A percentile compares a stretch with the other conserved stretches of the same genome.
These are phyloP conservation scores for Agapornis canus DNA, from an alignment of 2,797 vertebrate genomes.

Conservation along the genomic window DNA sequence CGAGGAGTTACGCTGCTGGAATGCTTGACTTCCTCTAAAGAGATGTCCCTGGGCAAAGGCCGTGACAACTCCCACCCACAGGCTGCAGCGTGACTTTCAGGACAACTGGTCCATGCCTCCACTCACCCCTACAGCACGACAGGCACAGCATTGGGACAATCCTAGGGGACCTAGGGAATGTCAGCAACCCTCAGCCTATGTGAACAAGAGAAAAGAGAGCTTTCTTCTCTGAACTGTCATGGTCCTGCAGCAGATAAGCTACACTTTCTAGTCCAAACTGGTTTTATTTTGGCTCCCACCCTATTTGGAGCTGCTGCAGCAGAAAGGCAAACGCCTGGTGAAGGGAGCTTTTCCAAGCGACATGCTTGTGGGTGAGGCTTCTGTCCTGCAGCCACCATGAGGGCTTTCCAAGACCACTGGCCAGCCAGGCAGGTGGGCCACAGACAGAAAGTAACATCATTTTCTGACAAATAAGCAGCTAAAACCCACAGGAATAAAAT, in stretches of 20 bases:
- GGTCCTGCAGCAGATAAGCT: not conserved
- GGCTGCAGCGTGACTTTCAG: not conserved
- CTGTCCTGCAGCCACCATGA: not conserved
- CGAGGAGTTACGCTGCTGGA: not conserved
- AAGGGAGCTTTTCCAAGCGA: not conserved
- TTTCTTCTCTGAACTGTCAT: rapidly evolving
- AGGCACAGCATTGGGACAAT: rapidly evolving
- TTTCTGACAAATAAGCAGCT: not conserved
- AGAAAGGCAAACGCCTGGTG: rapidly evolving
- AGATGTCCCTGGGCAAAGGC: not conserved
- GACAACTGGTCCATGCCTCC: not conserved
- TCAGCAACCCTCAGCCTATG: rapidly evolving
- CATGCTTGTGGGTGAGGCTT: rapidly evolving
- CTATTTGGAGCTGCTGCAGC: not conserved
- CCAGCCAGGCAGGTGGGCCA: not conserved
- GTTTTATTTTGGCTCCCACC: not conserved
- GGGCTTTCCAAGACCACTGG: not conserved
- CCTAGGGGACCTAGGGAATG: rapidly evolving
- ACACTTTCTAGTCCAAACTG: not conserved
- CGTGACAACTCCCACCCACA: not conserved
- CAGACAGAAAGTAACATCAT: not conserved
- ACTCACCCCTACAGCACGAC: rapidly evolving
- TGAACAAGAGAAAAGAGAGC: not conserved
- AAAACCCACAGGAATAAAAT: not conserved
- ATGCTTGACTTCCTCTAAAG: not conserved